Percentiles rank a stretch among this genome's conserved stretches.
phyloP scores from a whole-genome alignment of 2,113 vertebrate genomes.

The Irena cyanogastra region DNA sequence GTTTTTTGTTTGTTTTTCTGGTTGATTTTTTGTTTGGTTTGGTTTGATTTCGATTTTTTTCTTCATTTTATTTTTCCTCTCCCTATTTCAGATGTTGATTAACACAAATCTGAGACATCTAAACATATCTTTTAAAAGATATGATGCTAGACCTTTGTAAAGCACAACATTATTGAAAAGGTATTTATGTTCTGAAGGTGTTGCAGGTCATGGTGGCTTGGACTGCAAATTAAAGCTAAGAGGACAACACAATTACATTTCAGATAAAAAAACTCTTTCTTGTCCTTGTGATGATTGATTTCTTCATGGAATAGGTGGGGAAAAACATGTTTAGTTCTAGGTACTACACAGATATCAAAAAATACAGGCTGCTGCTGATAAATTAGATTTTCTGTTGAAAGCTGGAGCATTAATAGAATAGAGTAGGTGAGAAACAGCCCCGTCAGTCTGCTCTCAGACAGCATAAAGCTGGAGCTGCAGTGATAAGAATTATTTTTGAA shows the following conservation, averaged over 20 bases:
- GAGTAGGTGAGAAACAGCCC: background rate
- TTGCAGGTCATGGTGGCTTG: background rate
- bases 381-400: background rate
- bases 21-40: background rate
- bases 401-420: background rate
- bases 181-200: background rate
- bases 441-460: background rate
- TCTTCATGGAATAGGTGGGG: background rate
- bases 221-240: background rate
- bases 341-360: background rate
- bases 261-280: background rate
- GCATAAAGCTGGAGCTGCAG: background rate
- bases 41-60: background rate
- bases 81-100: background rate
- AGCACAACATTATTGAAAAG: background rate
- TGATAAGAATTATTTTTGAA: background rate
- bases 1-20: background rate
- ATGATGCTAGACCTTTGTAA: background rate
- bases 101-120: background rate
- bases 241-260: background rate
- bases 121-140: background rate
- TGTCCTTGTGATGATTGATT: background rate
- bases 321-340: background rate
- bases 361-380: background rate
- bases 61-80: accelerated